Evolutionary conservation across 2,888 invertebrate genomes (phyloP).

Genomic region (Lepidocyrtinus sp.): DNA sequence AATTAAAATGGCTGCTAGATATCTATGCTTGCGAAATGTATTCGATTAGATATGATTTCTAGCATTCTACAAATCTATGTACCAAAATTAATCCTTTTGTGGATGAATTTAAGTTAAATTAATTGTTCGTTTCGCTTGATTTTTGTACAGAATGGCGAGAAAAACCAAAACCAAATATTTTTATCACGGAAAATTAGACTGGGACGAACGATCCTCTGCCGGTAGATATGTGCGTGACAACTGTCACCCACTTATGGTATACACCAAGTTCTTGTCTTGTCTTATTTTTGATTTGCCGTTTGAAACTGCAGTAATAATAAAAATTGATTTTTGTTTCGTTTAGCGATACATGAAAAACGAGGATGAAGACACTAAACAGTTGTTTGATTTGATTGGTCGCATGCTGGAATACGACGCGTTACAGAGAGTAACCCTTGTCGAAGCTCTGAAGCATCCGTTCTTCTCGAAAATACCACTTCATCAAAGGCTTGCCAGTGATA

Average conservation of each 20-base stretch:
- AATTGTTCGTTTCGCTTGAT: constrained; percentile 3
- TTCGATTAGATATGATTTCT: constrained; percentile 57
- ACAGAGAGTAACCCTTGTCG: constrained; percentile 88
- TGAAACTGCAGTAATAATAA: not conserved
- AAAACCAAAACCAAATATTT: constrained; percentile 98
- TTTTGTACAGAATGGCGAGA: constrained; percentile 81
- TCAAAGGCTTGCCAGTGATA: constrained; percentile 77
- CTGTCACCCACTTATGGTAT: constrained; percentile 94
- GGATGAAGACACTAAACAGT: constrained; percentile 90
- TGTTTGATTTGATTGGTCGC: constrained; percentile 94
- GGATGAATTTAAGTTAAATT: constrained; percentile 9
- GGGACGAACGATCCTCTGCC: constrained; percentile 97
- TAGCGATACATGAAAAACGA: constrained; percentile 72
- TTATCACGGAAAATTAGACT: constrained; percentile 96
- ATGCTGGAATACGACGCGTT: constrained; percentile 98
- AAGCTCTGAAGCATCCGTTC: constrained; percentile 93
- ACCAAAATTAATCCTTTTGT: not conserved
- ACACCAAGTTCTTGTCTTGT: too few relatives aligned
- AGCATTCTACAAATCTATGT: constrained; percentile 50
- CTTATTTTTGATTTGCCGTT: not conserved
- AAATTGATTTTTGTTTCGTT: constrained; percentile 7
- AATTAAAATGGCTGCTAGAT: constrained; percentile 45
- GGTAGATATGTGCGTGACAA: constrained; percentile 98
- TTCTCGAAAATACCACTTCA: constrained; percentile 88
- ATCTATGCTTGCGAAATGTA: constrained; percentile 59